phyloP scores from a whole-genome alignment of 2,797 vertebrate genomes.

The Channa striata region DNA sequence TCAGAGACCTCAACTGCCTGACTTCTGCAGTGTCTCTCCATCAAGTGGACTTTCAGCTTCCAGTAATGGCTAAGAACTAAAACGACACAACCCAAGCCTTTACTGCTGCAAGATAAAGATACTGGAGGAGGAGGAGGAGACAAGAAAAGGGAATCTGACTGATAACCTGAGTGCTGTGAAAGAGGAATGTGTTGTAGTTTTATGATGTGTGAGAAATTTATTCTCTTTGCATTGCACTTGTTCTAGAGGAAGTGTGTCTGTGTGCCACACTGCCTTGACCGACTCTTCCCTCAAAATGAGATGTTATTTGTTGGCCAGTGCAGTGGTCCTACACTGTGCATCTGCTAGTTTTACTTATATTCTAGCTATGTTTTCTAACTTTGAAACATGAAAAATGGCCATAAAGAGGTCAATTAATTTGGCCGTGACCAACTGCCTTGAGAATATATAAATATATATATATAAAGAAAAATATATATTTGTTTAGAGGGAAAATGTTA shows the following conservation, averaged over 20 bases:
- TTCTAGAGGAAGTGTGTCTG: constrained; percentile 73
- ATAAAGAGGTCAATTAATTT: constrained; percentile 81
- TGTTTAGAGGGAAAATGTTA: constrained; percentile 86
- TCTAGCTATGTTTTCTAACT: constrained; percentile 78
- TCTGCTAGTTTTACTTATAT: constrained; percentile 67
- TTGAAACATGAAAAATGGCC: constrained; percentile 78
- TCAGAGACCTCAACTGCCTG: constrained; percentile 40
- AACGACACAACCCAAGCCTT: constrained; percentile 57
- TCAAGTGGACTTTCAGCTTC: constrained; percentile 57
- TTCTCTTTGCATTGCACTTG: constrained; percentile 83
- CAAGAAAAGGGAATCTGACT: constrained; percentile 73
- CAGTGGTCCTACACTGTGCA: constrained; percentile 65
- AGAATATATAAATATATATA: constrained; percentile 79
- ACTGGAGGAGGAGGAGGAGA: constrained; percentile 66
- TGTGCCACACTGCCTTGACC: constrained; percentile 75
- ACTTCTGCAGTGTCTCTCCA: constrained; percentile 44
- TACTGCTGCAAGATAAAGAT: constrained; percentile 50
- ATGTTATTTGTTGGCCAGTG: constrained; percentile 66
- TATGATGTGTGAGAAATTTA: constrained; percentile 70
- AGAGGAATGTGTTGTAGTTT: constrained; percentile 75
- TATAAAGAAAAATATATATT: constrained; percentile 80
- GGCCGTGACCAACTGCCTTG: constrained; percentile 87
- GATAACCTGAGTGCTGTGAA: constrained; percentile 74
- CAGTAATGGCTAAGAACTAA: constrained; percentile 48
- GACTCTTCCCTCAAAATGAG: constrained; percentile 69